Conservation (phyloP, 2,888 invertebrate species). For the Drosophila bunnanda region DNA sequence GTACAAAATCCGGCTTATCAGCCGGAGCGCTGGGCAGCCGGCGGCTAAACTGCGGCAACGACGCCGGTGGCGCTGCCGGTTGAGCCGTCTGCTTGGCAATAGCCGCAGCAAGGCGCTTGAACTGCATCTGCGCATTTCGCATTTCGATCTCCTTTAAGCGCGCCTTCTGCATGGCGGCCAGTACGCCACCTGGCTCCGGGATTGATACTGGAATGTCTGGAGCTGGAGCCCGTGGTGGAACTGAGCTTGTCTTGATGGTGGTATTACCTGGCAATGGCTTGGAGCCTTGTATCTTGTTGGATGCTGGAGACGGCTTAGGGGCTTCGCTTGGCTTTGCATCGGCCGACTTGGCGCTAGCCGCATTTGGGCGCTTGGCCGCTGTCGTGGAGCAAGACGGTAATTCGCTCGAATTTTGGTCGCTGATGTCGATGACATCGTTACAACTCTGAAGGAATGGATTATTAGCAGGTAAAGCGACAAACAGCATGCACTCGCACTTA, state of each 20-base stretch:
- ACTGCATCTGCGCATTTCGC: neutral
- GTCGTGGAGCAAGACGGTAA: neutral
- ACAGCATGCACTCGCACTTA: conserved; percentile 1
- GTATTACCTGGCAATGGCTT: neutral
- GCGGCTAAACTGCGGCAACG: neutral
- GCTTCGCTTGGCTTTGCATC: neutral
- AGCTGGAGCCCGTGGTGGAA: neutral
- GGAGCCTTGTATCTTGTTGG: neutral
- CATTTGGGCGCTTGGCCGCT: neutral
- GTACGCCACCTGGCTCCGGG: neutral
- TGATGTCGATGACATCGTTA: conserved; percentile 6
- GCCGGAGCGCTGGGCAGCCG: neutral
- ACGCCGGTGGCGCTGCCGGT: no score
- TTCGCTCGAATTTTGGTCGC: neutral
- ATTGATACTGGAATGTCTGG: neutral
- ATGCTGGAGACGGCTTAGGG: neutral
- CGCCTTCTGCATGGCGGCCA: conserved; percentile 22
- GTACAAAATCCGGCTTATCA: conserved; percentile 1
- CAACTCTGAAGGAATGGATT: neutral
- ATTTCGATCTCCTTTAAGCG: neutral
- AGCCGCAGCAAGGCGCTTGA: neutral
- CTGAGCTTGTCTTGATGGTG: neutral
- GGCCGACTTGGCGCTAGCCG: neutral
- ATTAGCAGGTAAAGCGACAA: neutral
- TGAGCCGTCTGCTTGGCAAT: neutral